Conservation (phyloP, 2,113 vertebrate genomes). For the Melanerpes aurifrons region DNA sequence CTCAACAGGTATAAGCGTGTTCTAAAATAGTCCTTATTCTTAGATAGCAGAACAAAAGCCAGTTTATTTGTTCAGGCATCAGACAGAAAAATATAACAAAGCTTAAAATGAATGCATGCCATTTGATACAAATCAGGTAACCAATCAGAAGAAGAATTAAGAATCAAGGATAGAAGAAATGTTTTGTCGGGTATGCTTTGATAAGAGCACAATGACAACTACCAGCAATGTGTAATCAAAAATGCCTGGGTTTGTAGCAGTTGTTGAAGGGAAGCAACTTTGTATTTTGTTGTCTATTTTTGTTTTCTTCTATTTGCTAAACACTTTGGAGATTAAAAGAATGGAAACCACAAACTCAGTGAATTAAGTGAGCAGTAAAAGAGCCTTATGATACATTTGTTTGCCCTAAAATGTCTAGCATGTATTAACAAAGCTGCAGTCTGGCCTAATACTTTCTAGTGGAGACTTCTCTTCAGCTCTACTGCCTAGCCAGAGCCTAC, state of each 20-base stretch:
- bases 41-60: background rate
- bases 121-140: background rate
- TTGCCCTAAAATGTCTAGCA: background rate
- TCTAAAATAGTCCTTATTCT: background rate
- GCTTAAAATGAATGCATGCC: background rate
- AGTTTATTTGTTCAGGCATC: conserved; percentile 15
- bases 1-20: background rate
- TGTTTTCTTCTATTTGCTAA: background rate
- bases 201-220: background rate
- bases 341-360: background rate
- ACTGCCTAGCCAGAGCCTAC: background rate
- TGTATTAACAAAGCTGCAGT: background rate
- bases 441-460: background rate
- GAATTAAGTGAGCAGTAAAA: background rate
- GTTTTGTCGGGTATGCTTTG: background rate
- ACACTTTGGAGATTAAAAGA: background rate
- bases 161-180: background rate
- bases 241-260: background rate
- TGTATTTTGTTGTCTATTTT: background rate
- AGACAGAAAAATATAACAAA: background rate
- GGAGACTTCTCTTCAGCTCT: background rate
- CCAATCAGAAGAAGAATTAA: background rate
- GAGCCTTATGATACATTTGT: background rate
- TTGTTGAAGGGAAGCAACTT: background rate
- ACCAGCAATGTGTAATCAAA: background rate